phyloP scores from a whole-genome alignment of 2,888 invertebrate genomes.

The Melanostoma mellinum region DNA sequence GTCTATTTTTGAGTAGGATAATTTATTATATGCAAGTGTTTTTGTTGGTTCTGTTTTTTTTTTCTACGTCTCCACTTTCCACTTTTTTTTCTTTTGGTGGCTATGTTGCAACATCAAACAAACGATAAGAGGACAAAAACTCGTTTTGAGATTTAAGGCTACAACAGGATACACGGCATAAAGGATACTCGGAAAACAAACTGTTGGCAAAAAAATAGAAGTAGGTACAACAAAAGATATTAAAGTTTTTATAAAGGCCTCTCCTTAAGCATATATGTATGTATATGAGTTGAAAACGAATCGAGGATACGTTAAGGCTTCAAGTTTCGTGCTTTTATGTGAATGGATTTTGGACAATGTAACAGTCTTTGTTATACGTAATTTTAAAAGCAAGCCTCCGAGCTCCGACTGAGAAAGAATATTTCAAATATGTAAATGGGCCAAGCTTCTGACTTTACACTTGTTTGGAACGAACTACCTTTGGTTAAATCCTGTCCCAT shows the following conservation, averaged over 20 bases:
- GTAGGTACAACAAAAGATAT: conserved; percentile 38
- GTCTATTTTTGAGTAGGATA: conserved; percentile 54
- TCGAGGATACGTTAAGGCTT: too few species aligned
- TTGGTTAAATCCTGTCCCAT: too few species aligned
- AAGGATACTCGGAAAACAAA: conserved; percentile 15
- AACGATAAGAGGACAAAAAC: conserved; percentile 25
- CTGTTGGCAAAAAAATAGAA: conserved; percentile 7
- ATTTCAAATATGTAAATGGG: too few species aligned
- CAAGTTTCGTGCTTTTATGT: too few species aligned
- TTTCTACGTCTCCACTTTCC: conserved; percentile 5
- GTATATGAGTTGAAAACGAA: not conserved
- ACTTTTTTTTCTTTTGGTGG: conserved; percentile 2
- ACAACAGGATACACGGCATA: conserved; percentile 24
- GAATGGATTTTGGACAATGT: too few species aligned
- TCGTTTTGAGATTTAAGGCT: conserved; percentile 50
- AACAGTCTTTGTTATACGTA: too few species aligned
- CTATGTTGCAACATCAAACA: conserved; percentile 26
- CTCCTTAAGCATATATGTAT: not conserved
- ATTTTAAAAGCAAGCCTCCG: too few species aligned
- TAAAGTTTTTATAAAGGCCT: conserved; percentile 20
- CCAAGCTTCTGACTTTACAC: too few species aligned
- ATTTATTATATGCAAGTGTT: conserved; percentile 57
- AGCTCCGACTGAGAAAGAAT: too few species aligned
- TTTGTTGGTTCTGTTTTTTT: conserved; percentile 20
- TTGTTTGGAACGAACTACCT: too few species aligned